A percentile compares a stretch with the other conserved stretches of the same genome.
phyloP scores from a whole-genome alignment of 92 coral and sea anemone genomes.

The Anthopleura xanthogrammica region DNA sequence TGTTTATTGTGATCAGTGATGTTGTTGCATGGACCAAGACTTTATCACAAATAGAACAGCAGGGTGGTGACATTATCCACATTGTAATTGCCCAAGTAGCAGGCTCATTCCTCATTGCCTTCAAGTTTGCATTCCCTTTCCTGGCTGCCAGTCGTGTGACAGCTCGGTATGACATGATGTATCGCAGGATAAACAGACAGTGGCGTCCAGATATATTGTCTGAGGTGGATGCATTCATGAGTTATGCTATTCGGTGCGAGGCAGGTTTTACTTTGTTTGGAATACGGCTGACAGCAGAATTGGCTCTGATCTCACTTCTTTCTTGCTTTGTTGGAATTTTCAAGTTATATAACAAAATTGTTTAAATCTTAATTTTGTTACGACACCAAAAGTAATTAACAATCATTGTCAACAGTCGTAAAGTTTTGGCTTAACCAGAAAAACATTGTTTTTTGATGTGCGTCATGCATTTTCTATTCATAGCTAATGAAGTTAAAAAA shows the following conservation, averaged over 20 bases:
- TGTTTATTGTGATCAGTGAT: conserved; percentile 24
- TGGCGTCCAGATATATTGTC: conserved; percentile 37
- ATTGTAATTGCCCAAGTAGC: conserved; percentile 47
- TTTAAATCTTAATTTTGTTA: background rate
- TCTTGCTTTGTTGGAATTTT: conserved; percentile 65
- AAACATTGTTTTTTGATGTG: too few relatives aligned
- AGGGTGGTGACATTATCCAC: background rate
- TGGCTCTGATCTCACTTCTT: conserved; percentile 55
- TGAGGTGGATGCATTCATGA: conserved; percentile 54
- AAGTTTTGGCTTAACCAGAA: too few relatives aligned
- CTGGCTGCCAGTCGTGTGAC: conserved; percentile 65
- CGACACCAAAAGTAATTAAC: too few relatives aligned
- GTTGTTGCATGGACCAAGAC: background rate
- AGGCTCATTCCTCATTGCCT: conserved; percentile 54
- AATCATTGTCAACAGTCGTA: too few relatives aligned
- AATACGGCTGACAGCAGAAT: conserved; percentile 36
- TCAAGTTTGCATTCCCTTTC: conserved; percentile 69
- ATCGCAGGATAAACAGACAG: conserved; percentile 41
- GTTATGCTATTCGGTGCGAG: conserved; percentile 54
- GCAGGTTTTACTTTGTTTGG: conserved; percentile 59
- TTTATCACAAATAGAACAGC: conserved; percentile 14
- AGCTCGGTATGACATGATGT: conserved; percentile 53
- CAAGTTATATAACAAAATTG: conserved; percentile 39
- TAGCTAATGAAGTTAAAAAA: too few relatives aligned
- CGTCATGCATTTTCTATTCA: too few relatives aligned